Evolutionary conservation across 2,113 vertebrate genomes (phyloP).

Genomic region (Thymallus thymallus): DNA sequence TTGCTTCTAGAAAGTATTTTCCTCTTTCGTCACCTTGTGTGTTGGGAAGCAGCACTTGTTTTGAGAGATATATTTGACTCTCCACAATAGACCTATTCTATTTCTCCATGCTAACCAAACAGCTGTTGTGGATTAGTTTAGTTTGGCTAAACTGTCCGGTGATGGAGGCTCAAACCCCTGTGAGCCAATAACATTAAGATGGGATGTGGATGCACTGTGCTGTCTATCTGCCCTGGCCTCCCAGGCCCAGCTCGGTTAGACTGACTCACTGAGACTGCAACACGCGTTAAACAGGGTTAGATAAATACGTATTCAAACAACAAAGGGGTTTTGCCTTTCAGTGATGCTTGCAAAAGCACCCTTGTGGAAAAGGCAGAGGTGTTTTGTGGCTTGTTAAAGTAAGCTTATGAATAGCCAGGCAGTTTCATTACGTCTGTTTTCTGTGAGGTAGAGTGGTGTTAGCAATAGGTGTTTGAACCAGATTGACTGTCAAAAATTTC

Average conservation of each 20-base stretch:
- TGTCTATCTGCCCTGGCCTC: not conserved
- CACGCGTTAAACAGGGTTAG: conserved; percentile 2
- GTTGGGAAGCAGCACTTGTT: too few species aligned
- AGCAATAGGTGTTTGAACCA: not conserved
- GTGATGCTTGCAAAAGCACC: conserved; percentile 5
- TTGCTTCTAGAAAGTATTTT: too few species aligned
- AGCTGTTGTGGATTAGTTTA: conserved; percentile 58
- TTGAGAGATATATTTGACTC: not conserved
- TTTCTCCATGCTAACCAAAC: conserved; percentile 33
- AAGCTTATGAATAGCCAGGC: conserved; percentile 8
- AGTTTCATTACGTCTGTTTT: conserved; percentile 24
- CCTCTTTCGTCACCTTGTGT: too few species aligned
- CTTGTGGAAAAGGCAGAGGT: conserved; percentile 14
- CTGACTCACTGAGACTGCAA: not conserved
- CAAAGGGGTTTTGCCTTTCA: conserved; percentile 5
- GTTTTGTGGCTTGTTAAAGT: conserved; percentile 36
- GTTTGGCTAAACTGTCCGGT: conserved; percentile 45
- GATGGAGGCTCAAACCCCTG: conserved; percentile 27
- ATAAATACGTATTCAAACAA: conserved; percentile 12
- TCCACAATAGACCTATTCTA: conserved; percentile 13
- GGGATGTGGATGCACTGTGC: not conserved
- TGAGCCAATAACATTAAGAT: conserved; percentile 34
- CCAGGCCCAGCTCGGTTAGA: not conserved
- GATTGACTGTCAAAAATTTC: not conserved
- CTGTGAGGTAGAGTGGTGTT: not conserved